These are phyloP conservation scores for Scotopteryx bipunctaria DNA, from an alignment of 2,888 invertebrate species.

Conservation along the genomic window DNA sequence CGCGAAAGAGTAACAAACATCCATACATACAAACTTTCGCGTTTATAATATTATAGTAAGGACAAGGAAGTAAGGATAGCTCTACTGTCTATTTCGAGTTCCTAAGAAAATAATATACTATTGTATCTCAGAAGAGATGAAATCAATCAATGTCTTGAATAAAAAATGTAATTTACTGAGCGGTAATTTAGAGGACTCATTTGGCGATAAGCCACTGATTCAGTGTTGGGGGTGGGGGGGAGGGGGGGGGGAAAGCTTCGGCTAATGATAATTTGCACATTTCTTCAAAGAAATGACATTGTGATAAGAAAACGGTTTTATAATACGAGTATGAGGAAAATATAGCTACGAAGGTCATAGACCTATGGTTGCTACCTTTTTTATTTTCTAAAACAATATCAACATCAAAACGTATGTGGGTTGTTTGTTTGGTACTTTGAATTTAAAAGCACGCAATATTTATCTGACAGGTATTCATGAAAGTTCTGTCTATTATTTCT, in stretches of 20 bases:
- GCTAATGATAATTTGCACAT: slow-evolving; percentile 32
- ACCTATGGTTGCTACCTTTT: background rate
- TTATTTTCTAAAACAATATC: background rate
- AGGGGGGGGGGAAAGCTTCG: slow-evolving; percentile 29
- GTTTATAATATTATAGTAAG: too few relatives aligned
- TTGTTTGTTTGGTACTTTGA: too few relatives aligned
- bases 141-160: slow-evolving; percentile 33
- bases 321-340: background rate
- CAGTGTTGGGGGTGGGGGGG: slow-evolving; percentile 19
- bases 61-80: background rate
- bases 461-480: background rate
- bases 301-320: slow-evolving; percentile 12
- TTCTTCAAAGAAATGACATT: slow-evolving; percentile 26
- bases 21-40: too few relatives aligned
- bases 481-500: background rate
- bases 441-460: too few relatives aligned
- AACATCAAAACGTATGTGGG: too few relatives aligned
- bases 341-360: background rate
- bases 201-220: slow-evolving; percentile 38
- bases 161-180: slow-evolving; percentile 33
- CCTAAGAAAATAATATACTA: slow-evolving; percentile 23
- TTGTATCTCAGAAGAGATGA: slow-evolving; percentile 22
- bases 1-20: too few relatives aligned
- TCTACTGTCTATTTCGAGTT: slow-evolving; percentile 3
- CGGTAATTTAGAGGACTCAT: slow-evolving; percentile 33